These are phyloP conservation scores for Neuroterus valhalla DNA, from an alignment of 1,140 invertebrate genomes.

Conservation along the genomic window DNA sequence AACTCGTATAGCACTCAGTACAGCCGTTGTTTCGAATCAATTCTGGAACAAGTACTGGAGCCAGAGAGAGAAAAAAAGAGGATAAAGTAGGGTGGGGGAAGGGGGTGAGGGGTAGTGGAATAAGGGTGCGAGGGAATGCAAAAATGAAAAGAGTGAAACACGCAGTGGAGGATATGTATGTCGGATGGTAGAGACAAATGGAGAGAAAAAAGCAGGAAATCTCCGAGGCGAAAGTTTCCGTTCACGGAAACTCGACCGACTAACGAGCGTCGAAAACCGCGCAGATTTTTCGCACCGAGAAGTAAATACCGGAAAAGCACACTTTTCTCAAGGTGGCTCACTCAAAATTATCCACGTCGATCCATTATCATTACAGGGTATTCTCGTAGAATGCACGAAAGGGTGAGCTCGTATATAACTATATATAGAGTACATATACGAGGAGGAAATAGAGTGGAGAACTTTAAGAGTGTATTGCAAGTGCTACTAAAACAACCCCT, in stretches of 20 bases:
- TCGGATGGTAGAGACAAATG: constrained; percentile 52
- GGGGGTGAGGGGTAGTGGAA: neutral
- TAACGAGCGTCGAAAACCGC: constrained; percentile 19
- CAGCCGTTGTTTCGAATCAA: constrained; percentile 45
- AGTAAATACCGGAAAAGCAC: neutral
- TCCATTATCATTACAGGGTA: constrained; percentile 10
- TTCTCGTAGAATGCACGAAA: neutral
- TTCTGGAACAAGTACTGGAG: constrained; percentile 34
- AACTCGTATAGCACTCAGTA: constrained; percentile 44
- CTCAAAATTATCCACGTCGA: neutral
- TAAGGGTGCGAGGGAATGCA: constrained; percentile 17
- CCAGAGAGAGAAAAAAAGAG: constrained; percentile 14
- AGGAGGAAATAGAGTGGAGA: constrained; percentile 9
- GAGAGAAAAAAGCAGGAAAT: constrained; percentile 19
- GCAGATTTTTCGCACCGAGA: constrained; percentile 14
- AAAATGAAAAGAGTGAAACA: constrained; percentile 38
- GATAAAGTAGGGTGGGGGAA: neutral
- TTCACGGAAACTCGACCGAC: constrained; percentile 17
- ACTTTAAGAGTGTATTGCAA: constrained; percentile 1
- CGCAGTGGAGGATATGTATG: constrained; percentile 28
- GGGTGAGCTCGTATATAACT: neutral
- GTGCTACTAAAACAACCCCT: constrained; percentile 21
- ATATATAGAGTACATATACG: neutral
- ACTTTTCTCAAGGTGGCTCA: constrained; percentile 5
- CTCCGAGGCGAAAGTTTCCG: constrained; percentile 16